Evolutionary conservation across 2,113 vertebrate species (phyloP), one percentile per base, ranked within the genome.

Genomic region (Paramisgurnus dabryanus): DNA sequence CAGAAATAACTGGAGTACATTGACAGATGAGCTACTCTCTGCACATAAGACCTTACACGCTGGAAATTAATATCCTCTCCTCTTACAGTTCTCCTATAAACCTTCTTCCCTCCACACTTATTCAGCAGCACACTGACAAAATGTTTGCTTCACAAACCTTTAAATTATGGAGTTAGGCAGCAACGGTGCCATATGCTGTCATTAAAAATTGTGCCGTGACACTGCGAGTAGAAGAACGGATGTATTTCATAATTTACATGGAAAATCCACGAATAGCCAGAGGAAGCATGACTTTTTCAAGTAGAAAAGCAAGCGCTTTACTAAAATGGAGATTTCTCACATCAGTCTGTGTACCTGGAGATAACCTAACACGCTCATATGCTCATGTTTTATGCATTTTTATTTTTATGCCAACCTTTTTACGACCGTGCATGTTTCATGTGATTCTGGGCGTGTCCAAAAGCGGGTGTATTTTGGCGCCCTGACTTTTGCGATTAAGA

Each of bases 81-180:
- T 75, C 43, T 13, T 64, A 45, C 58, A 75, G 58, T 75, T 64
- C 22, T 10, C 57, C 9, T 45, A 64, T 64, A 75, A 75, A 64
- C 58, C 73, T 64, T 75, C 22, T 43, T 75, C 73, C 47, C 72
- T 49, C 73, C 8, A 15, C 72, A 63, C 58, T 75, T 64, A 63
- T 75, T 64, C 34, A 64, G 73, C 58, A 47, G 43, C 58, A 17
- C 41, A 41, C 73, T 75, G 73, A 75, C 73, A 75, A 75, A 75
- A 75, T 64, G 64, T 75, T 75, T 75, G 58, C 73, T 75, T 75
- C 43, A 75, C 58, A 64, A 75, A 75, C 58, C 73, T 75, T 60
- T 75, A 75, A 75, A 63, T 75, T 74, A 61, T 57, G 18, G 71
- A 18, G 55, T 74, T 45, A 74, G 71, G 60, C 71, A 60, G 57